These are phyloP conservation scores for Nomada fucata DNA, from an alignment of 2,888 invertebrate genomes.

Conservation along the genomic window DNA sequence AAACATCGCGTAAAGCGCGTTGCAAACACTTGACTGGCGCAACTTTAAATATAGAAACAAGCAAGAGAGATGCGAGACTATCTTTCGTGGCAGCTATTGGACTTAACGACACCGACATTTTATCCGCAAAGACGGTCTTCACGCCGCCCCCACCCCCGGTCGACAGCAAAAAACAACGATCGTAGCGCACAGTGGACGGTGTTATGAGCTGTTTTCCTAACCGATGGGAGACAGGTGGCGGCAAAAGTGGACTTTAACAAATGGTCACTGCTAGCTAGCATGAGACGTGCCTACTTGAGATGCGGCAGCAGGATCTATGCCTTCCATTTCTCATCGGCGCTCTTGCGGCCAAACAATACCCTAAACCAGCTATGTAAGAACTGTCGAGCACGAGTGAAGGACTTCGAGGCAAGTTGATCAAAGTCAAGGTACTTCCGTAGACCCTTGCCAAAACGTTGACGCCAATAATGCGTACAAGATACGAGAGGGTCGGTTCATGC, in stretches of 20 bases:
- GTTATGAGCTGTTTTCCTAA: slow-evolving; percentile 75
- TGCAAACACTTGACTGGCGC: background rate
- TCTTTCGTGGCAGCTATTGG: slow-evolving; percentile 42
- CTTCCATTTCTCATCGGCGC: slow-evolving; percentile 80
- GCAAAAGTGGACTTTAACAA: slow-evolving; percentile 77
- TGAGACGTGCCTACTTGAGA: slow-evolving; percentile 76
- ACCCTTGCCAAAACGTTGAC: slow-evolving; percentile 56
- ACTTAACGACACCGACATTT: slow-evolving; percentile 56
- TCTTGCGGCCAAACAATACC: slow-evolving; percentile 78
- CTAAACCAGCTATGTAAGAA: slow-evolving; percentile 74
- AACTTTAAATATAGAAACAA: slow-evolving; percentile 43
- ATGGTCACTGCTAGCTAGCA: slow-evolving; percentile 75
- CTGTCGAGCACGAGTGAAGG: slow-evolving; percentile 63
- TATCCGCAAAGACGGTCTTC: slow-evolving; percentile 53
- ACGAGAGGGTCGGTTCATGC: slow-evolving; percentile 23
- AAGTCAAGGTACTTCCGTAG: slow-evolving; percentile 73
- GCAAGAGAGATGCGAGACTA: slow-evolving; percentile 26
- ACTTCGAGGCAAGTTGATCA: slow-evolving; percentile 77
- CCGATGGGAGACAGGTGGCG: slow-evolving; percentile 74
- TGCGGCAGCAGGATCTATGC: slow-evolving; percentile 80
- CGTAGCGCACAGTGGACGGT: slow-evolving; percentile 48
- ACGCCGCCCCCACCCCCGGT: slow-evolving; percentile 24
- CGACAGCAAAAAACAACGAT: slow-evolving; percentile 60
- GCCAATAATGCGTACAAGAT: slow-evolving; percentile 52
- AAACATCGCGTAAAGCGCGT: slow-evolving; percentile 12